phyloP scores from a whole-genome alignment of 2,797 vertebrate genomes.

The Spinibarbus caldwelli region DNA sequence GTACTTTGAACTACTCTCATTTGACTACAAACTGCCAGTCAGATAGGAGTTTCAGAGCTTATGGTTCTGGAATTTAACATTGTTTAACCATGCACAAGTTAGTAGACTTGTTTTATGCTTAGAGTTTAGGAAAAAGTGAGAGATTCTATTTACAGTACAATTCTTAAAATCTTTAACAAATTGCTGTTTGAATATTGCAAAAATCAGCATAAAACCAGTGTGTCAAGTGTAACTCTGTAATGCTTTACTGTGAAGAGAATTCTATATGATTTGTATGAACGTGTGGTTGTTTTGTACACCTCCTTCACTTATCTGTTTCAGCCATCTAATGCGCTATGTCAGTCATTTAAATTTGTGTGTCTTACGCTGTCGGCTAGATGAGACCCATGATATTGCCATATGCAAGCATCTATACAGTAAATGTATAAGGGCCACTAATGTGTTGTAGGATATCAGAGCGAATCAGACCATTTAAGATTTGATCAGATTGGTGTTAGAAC shows the following conservation, averaged over 20 bases:
- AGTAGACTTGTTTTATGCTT: conserved; percentile 4
- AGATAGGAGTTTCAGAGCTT: conserved; percentile 4
- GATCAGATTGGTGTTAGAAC: too few species aligned
- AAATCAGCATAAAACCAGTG: not conserved
- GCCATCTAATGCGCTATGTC: not conserved
- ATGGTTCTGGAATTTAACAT: conserved; percentile 2
- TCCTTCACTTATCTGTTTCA: not conserved
- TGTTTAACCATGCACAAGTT: conserved; percentile 19
- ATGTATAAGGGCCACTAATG: not conserved
- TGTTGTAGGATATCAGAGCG: too few species aligned
- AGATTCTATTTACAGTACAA: not conserved
- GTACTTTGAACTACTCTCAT: not conserved
- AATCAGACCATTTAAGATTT: too few species aligned
- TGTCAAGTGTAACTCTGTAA: conserved; percentile 30
- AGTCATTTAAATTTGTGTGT: conserved; percentile 2
- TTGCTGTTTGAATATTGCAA: conserved; percentile 17
- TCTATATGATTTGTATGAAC: conserved; percentile 14
- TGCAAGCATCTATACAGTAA: not conserved
- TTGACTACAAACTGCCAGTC: conserved; percentile 17
- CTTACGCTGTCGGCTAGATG: too few species aligned
- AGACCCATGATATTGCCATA: too few species aligned
- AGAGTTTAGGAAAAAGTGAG: not conserved
- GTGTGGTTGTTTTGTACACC: not conserved
- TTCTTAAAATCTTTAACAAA: conserved; percentile 5
- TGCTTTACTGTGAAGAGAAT: conserved; percentile 29